Evolutionary conservation across 2,113 vertebrate species (phyloP).

Genomic region (Clupea harengus): DNA sequence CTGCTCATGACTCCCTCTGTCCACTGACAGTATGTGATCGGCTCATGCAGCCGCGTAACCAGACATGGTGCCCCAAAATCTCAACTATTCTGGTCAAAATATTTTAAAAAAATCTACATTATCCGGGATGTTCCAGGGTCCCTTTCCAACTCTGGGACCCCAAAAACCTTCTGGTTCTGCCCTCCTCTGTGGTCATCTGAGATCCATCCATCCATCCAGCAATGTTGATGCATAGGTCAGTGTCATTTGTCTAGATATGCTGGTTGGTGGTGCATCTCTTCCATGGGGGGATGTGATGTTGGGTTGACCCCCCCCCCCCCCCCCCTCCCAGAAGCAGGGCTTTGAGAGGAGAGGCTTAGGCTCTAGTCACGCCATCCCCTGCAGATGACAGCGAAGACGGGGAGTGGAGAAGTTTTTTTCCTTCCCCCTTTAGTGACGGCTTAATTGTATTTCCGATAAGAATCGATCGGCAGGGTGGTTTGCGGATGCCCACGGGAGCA

Average conservation of each 20-base stretch:
- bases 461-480: constrained; percentile 63
- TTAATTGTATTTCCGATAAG: constrained; percentile 69
- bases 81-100: neutral
- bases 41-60: neutral
- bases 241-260: too few species aligned
- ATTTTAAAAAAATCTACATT: neutral
- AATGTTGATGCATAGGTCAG: too few species aligned
- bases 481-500: constrained; percentile 56
- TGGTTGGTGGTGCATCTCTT: too few species aligned
- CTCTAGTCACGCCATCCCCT: neutral
- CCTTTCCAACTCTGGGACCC: neutral
- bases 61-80: neutral
- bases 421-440: constrained; percentile 45
- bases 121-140: neutral
- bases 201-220: too few species aligned
- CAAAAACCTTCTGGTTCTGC: neutral
- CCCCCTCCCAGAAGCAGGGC: neutral
- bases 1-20: neutral
- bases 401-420: constrained; percentile 45
- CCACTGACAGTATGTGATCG: neutral
- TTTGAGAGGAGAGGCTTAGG: neutral
- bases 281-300: too few species aligned
- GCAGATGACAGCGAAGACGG: neutral
- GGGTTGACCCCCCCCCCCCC: neutral
- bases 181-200: too few species aligned